phyloP scores from a whole-genome alignment of 2,797 vertebrate species.

The Schizothorax lantsangensis region DNA sequence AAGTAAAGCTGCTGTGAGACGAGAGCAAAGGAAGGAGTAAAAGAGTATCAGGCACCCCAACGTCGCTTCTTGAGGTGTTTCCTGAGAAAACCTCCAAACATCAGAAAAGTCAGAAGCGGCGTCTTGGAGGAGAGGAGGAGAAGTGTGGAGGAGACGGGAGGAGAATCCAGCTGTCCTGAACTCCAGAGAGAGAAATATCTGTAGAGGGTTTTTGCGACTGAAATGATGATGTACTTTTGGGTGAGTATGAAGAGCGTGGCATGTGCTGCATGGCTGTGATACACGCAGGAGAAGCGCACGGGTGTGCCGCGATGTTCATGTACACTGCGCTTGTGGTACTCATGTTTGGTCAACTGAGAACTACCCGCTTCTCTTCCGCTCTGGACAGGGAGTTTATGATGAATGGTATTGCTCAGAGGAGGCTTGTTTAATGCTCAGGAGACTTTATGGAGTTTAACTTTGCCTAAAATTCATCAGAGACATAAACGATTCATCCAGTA shows the following conservation, averaged over 20 bases:
- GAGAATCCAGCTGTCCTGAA: slow-evolving; percentile 31
- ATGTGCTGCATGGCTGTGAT: background rate
- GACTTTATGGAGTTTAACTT: background rate
- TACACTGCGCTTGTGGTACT: background rate
- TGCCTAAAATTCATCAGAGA: background rate
- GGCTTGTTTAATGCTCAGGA: background rate
- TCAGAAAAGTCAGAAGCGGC: slow-evolving; percentile 50
- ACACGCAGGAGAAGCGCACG: background rate
- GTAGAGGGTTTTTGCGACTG: slow-evolving; percentile 63
- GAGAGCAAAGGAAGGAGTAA: slow-evolving; percentile 59
- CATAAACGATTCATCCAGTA: background rate
- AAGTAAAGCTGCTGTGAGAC: slow-evolving; percentile 25
- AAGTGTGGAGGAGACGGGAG: slow-evolving; percentile 51
- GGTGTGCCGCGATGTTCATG: background rate
- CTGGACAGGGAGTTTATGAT: background rate
- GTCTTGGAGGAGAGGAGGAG: slow-evolving; percentile 66
- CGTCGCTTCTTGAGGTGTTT: slow-evolving; percentile 7
- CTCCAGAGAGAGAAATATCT: slow-evolving; percentile 11
- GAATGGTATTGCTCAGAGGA: background rate
- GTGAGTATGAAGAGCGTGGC: slow-evolving; percentile 69
- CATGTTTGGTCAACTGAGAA: background rate
- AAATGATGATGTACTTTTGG: slow-evolving; percentile 85
- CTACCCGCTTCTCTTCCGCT: background rate
- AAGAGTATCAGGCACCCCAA: slow-evolving; percentile 39
- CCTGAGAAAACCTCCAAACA: slow-evolving; percentile 15